Conservation (phyloP, 2,113 vertebrate genomes). For the Phalacrocorax aristotelis region DNA sequence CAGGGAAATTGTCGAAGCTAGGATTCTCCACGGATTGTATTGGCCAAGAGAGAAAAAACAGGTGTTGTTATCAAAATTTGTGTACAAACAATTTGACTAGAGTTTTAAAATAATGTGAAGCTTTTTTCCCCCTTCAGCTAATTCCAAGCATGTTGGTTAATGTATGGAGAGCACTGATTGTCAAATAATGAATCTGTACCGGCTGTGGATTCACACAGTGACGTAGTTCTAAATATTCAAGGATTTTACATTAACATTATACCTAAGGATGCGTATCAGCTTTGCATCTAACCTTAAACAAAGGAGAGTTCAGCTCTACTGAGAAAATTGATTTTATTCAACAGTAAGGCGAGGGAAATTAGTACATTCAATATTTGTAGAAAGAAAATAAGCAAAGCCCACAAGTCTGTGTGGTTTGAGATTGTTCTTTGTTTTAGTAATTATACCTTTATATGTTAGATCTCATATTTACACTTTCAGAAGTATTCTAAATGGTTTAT, state of each 20-base stretch:
- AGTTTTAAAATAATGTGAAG: conserved; percentile 74
- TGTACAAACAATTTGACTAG: conserved; percentile 75
- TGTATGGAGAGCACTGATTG: conserved; percentile 66
- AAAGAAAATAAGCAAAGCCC: conserved; percentile 80
- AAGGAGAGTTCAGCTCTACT: conserved; percentile 78
- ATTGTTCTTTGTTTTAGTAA: conserved; percentile 83
- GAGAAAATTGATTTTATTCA: conserved; percentile 83
- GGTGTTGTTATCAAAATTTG: conserved; percentile 78
- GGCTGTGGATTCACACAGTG: conserved; percentile 58
- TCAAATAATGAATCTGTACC: conserved; percentile 70
- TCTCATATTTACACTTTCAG: conserved; percentile 74
- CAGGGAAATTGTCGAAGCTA: conserved; percentile 74
- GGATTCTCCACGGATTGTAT: conserved; percentile 73
- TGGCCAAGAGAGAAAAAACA: conserved; percentile 79
- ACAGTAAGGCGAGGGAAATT: conserved; percentile 79
- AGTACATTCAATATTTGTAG: conserved; percentile 84
- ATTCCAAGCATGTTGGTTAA: conserved; percentile 66
- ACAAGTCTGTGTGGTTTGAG: conserved; percentile 75
- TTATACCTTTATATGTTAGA: conserved; percentile 77
- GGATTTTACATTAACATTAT: conserved; percentile 72
- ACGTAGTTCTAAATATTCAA: conserved; percentile 74
- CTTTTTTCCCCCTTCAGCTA: conserved; percentile 53
- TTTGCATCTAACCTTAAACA: conserved; percentile 79
- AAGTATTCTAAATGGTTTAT: conserved; percentile 67
- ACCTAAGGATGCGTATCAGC: conserved; percentile 73